phyloP scores from a whole-genome alignment of 2,888 invertebrate genomes.

The Timandra comae region DNA sequence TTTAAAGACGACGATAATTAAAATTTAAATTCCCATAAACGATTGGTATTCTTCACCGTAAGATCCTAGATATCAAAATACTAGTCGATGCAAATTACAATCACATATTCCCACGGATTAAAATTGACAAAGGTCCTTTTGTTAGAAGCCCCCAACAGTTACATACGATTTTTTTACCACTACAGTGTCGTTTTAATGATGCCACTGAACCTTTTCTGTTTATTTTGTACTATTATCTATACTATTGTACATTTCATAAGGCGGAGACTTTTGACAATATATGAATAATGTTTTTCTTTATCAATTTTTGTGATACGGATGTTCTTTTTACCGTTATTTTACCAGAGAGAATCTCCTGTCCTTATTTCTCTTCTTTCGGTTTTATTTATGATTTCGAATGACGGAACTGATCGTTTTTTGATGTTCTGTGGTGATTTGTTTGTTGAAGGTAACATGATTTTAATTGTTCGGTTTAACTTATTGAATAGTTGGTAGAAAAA shows the following conservation, averaged over 20 bases:
- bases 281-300: slow-evolving; percentile 50
- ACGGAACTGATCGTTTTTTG: no score
- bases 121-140: slow-evolving; percentile 13
- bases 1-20: no score
- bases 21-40: not conserved
- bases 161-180: slow-evolving; percentile 37
- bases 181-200: slow-evolving; percentile 62
- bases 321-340: slow-evolving; percentile 21
- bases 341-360: slow-evolving; percentile 7
- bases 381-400: not conserved
- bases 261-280: slow-evolving; percentile 62
- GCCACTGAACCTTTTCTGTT: slow-evolving; percentile 50
- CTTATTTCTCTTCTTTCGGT: no score
- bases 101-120: slow-evolving; percentile 21
- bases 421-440: no score
- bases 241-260: slow-evolving; percentile 49
- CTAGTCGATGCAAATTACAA: slow-evolving; percentile 15
- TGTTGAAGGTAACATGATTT: not conserved
- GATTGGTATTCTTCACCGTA: not conserved
- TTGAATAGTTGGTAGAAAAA: no score
- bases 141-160: slow-evolving; percentile 32
- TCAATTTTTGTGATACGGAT: slow-evolving; percentile 34
- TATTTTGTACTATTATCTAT: slow-evolving; percentile 63
- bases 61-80: slow-evolving; percentile 1
- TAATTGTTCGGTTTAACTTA: no score